These are phyloP conservation scores for Ceyx cyanopectus DNA, from an alignment of 2,113 vertebrate species.

Conservation along the genomic window DNA sequence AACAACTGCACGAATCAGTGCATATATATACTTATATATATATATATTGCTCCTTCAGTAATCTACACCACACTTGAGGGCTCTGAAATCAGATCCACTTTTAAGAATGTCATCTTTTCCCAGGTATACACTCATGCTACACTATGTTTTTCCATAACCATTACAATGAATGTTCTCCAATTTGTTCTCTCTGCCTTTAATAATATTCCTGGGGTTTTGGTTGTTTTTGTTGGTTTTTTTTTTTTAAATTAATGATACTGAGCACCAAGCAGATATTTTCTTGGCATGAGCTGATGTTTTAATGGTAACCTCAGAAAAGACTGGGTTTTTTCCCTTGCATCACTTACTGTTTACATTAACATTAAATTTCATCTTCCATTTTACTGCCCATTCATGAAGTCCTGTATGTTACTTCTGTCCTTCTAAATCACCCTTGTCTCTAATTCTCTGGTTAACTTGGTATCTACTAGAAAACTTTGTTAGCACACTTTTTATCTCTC, in stretches of 20 bases:
- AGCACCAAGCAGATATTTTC: not conserved
- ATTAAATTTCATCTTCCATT: not conserved
- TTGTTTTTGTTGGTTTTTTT: not conserved
- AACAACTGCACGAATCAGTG: not conserved
- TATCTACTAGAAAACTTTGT: not conserved
- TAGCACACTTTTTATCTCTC: not conserved
- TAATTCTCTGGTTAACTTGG: not conserved
- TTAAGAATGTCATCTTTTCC: not conserved
- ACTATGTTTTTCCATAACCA: not conserved
- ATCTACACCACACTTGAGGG: not conserved
- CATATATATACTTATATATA: not conserved
- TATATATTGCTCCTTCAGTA: not conserved
- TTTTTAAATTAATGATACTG: not conserved
- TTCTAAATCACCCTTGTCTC: not conserved
- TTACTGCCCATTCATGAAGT: not conserved
- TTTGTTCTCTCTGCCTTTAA: not conserved
- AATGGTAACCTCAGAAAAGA: not conserved
- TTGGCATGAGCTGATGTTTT: not conserved
- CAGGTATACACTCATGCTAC: not conserved
- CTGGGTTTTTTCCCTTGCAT: not conserved
- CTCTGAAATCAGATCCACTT: not conserved
- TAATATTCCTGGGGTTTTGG: not conserved
- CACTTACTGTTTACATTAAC: not conserved
- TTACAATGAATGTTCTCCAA: not conserved
- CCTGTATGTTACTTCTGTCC: not conserved